phyloP scores from a whole-genome alignment of 2,113 vertebrate genomes.

The Platysternon megacephalum region DNA sequence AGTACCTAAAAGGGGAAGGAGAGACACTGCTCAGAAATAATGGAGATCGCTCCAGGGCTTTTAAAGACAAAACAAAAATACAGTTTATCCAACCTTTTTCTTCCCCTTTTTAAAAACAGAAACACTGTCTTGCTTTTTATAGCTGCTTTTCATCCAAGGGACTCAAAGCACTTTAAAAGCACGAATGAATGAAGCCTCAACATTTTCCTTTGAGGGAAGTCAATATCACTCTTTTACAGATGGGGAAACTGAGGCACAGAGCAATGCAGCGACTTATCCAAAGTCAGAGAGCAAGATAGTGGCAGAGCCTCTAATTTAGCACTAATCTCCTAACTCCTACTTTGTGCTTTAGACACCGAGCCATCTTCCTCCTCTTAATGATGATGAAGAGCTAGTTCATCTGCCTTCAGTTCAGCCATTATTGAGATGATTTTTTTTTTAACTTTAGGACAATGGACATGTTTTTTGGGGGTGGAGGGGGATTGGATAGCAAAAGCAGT shows the following conservation, averaged over 20 bases:
- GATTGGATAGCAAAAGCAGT: background rate
- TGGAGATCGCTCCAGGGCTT: background rate
- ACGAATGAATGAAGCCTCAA: background rate
- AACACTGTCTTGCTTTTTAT: background rate
- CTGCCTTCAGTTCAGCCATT: background rate
- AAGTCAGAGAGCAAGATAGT: background rate
- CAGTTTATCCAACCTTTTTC: background rate
- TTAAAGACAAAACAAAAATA: background rate
- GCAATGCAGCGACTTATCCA: background rate
- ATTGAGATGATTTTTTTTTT: background rate
- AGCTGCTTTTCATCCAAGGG: background rate
- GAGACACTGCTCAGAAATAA: background rate
- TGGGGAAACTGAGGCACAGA: background rate
- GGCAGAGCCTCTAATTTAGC: background rate
- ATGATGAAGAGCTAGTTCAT: background rate
- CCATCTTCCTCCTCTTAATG: background rate
- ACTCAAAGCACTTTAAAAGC: background rate
- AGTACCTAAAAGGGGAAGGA: conserved; percentile 85
- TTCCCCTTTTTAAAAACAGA: background rate
- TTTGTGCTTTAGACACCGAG: background rate
- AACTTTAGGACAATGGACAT: background rate
- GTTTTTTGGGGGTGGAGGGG: background rate
- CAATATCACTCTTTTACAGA: background rate
- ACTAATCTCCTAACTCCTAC: background rate
- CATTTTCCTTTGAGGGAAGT: background rate